phyloP scores from a whole-genome alignment of 2,888 invertebrate species.

The Pollenia angustigena region DNA sequence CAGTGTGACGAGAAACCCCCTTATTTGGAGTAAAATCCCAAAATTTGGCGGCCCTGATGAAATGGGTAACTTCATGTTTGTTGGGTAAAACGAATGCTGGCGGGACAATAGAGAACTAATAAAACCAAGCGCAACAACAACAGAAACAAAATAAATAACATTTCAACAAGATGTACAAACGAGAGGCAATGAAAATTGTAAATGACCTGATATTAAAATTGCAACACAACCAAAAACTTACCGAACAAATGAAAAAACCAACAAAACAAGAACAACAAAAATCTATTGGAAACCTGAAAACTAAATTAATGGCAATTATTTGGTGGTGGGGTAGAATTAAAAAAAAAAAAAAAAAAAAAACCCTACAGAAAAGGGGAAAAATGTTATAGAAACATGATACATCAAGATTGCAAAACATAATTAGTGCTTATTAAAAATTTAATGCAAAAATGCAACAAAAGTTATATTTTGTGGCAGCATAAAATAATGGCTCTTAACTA shows the following conservation, averaged over 20 bases:
- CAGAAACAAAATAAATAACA: constrained; percentile 26
- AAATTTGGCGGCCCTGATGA: too few relatives aligned
- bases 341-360: not conserved
- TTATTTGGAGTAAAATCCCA: too few relatives aligned
- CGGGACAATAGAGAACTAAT: not conserved
- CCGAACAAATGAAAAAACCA: not conserved
- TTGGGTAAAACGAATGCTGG: not conserved
- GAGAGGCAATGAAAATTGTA: constrained; percentile 42
- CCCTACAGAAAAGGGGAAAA: not conserved
- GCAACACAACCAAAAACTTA: constrained; percentile 8
- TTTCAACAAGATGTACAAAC: constrained; percentile 48
- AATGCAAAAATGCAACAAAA: constrained; percentile 37
- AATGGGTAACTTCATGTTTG: too few relatives aligned
- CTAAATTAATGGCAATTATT: constrained; percentile 52
- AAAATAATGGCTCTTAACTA: not conserved
- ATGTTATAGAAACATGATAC: constrained; percentile 38
- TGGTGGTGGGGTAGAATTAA: not conserved
- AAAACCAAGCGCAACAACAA: constrained; percentile 2
- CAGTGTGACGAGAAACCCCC: too few relatives aligned
- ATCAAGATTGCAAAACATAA: constrained; percentile 36
- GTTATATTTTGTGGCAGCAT: constrained; percentile 13
- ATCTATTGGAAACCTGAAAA: constrained; percentile 11
- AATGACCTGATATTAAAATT: constrained; percentile 60
- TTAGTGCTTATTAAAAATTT: constrained; percentile 64
- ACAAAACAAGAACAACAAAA: not conserved